Evolutionary conservation across 2,113 vertebrate genomes (phyloP).

Genomic region (Brienomyrus longianalis): DNA sequence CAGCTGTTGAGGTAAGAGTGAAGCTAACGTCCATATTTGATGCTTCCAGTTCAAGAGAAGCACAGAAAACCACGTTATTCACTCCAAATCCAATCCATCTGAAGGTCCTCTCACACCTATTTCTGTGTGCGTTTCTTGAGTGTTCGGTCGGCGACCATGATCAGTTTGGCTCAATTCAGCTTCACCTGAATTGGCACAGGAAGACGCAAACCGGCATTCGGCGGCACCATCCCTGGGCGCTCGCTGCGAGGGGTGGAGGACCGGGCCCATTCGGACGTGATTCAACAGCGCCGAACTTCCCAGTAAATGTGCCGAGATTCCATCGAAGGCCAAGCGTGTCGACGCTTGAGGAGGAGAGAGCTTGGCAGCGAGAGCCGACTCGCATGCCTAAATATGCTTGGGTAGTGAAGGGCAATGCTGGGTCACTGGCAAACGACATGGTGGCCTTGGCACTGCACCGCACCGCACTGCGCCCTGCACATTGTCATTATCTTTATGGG

Average conservation of each 20-base stretch:
- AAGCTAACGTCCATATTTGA: background rate
- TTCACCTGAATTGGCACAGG: too few species aligned
- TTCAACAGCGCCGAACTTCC: constrained; percentile 34
- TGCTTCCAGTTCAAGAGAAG: background rate
- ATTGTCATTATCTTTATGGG: background rate
- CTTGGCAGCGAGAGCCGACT: constrained; percentile 22
- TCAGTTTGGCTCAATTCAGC: background rate
- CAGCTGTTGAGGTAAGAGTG: background rate
- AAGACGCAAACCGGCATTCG: background rate
- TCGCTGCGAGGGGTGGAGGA: constrained; percentile 24
- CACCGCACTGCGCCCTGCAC: background rate
- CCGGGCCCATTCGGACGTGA: constrained; percentile 36
- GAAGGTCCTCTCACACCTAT: background rate
- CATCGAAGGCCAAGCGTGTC: constrained; percentile 43
- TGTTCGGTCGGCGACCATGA: background rate
- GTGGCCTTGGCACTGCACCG: background rate
- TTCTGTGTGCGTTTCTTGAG: background rate
- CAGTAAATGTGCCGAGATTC: constrained; percentile 33
- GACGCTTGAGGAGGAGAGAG: constrained; percentile 33
- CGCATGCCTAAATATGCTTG: constrained; percentile 37
- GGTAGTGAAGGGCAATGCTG: constrained; percentile 31
- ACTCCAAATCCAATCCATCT: background rate
- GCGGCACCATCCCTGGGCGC: constrained; percentile 37
- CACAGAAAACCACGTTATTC: background rate
- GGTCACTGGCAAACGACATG: constrained; percentile 25